Base-by-base conservation (phyloP, 2,797 vertebrate genomes). In the Pipistrellus pipistrellus region DNA sequence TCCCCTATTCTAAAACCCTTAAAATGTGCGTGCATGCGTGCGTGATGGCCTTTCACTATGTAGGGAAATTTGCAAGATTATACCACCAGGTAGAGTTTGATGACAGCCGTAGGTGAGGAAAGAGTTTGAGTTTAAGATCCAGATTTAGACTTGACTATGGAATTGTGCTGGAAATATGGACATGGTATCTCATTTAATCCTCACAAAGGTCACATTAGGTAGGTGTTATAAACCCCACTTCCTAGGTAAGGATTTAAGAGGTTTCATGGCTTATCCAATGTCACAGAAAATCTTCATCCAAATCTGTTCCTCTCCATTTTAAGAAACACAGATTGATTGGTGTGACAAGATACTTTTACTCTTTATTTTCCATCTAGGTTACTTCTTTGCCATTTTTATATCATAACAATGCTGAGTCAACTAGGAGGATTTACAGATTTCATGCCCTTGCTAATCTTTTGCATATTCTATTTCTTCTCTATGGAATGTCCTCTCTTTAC, bases 281-380 rank as follows among this genome's bases (percentile, higher is more conserved):
- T 77, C 66, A 46, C 18, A 8, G 21, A 68, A 68, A 27, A 68
- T 41, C 68, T 93, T 81, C 6, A 71, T 32, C 32, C 38, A 64
- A 48, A n/a, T 55, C 14, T 85, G 46, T 66, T 73, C 10, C 25
- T 87, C 21, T 66, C 59, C 35, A 66, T 59, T 93, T 75, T 59
- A 51, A 77, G 53, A 95, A 96, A 75, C 18, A 78, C 35, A 93
- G 44, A 68, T 32, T 32, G 25, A 75, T n/a, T 62, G 23, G 11
- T 38, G 3, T 51, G 23, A 44, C 3, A 55, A 95, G 32, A 35
- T 4, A 46, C 12, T 59, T 76, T 85, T 51, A 44, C 32, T 62
- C 23, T 81, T 27, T n/a, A 18, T 57, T 51, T 91, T 55, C 55
- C 32, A 69, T 89, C 38, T 38, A 46, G 51, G 62, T 30, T 44